phyloP scores from a whole-genome alignment of 1,140 invertebrate species.

The Globodera rostochiensis region DNA sequence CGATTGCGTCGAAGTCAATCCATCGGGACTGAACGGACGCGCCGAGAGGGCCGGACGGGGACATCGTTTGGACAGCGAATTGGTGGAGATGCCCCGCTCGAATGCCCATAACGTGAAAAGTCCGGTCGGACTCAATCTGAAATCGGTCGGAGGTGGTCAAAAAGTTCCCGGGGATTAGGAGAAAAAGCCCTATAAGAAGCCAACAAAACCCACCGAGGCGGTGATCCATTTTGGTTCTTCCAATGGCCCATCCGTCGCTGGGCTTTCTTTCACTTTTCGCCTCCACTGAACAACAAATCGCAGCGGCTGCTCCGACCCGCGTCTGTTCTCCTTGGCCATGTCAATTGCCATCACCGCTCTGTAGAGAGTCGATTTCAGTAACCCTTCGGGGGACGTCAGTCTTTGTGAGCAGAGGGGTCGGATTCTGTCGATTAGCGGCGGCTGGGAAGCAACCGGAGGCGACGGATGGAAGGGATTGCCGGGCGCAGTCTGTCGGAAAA shows the following conservation, averaged over 20 bases:
- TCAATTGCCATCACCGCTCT: slow-evolving; percentile 3
- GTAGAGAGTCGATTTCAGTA: neutral
- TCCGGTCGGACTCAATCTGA: slow-evolving; percentile 40
- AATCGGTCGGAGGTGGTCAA: neutral
- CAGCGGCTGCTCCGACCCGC: neutral
- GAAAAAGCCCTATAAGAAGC: neutral
- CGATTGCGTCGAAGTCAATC: slow-evolving; percentile 37
- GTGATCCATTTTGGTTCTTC: slow-evolving; percentile 53
- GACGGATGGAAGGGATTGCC: neutral
- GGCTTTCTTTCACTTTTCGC: slow-evolving; percentile 33
- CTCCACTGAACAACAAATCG: slow-evolving; percentile 45
- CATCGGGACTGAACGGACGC: slow-evolving; percentile 37
- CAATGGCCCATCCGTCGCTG: neutral
- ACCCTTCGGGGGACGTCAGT: slow-evolving; percentile 7
- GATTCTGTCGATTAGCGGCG: slow-evolving; percentile 11
- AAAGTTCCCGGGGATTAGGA: neutral
- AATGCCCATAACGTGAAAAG: slow-evolving; percentile 42
- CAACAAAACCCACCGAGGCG: slow-evolving; percentile 41
- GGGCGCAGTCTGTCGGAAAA: slow-evolving; percentile 4
- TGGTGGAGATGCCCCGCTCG: slow-evolving; percentile 47
- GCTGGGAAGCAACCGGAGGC: slow-evolving; percentile 2
- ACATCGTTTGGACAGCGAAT: slow-evolving; percentile 37
- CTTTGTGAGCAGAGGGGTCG: slow-evolving; percentile 21
- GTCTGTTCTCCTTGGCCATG: neutral
- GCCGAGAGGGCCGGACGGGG: slow-evolving; percentile 32